Evolutionary conservation across 2,113 vertebrate genomes (phyloP).

Genomic region (Atrichornis clamosus): DNA sequence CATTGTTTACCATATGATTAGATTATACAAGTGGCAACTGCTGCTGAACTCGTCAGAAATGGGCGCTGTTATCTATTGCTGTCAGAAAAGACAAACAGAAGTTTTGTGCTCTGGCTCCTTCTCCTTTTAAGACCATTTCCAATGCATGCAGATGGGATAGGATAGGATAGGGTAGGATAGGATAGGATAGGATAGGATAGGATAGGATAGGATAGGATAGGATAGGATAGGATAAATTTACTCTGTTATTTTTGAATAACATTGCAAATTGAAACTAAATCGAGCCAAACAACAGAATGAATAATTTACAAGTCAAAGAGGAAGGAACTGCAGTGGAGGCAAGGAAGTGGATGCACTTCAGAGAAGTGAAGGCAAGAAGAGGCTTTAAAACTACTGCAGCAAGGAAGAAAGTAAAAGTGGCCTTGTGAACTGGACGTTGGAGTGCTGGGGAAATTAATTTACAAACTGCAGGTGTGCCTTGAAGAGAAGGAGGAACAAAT

Average conservation of each 20-base stretch:
- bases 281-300: neutral
- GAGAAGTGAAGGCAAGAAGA: neutral
- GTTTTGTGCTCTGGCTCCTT: neutral
- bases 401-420: neutral
- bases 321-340: neutral
- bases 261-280: neutral
- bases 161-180: neutral
- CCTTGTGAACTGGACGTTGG: neutral
- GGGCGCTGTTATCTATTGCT: neutral
- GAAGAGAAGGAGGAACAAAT: neutral
- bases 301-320: neutral
- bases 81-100: neutral
- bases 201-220: too few species aligned
- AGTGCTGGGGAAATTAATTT: neutral
- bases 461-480: neutral
- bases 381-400: neutral
- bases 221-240: neutral
- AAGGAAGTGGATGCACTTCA: neutral
- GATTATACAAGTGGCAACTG: neutral
- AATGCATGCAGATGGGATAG: neutral
- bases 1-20: rapidly evolving
- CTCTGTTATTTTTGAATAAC: neutral
- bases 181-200: neutral
- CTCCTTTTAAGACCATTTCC: neutral
- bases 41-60: neutral